These are phyloP conservation scores for Phataginus tetradactyla DNA, from an alignment of 2,797 vertebrate genomes.

Conservation along the genomic window DNA sequence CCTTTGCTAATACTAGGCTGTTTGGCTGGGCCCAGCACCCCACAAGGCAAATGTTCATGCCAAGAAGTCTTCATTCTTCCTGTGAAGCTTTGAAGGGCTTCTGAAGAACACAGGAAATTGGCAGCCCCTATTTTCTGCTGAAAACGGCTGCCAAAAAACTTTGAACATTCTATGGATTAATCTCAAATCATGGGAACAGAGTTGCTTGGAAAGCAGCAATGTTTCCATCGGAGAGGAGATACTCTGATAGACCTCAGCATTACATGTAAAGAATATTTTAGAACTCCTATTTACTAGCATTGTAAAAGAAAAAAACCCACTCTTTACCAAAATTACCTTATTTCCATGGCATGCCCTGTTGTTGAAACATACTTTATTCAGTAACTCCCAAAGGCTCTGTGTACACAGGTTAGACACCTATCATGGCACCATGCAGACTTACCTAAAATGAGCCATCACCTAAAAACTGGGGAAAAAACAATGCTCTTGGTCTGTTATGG, in stretches of 20 bases:
- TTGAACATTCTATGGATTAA: constrained; percentile 3
- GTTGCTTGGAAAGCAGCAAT: neutral
- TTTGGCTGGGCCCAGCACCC: neutral
- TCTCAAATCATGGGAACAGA: neutral
- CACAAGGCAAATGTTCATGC: neutral
- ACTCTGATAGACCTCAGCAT: neutral
- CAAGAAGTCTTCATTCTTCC: constrained; percentile 66
- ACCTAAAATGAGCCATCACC: neutral
- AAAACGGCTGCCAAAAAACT: neutral
- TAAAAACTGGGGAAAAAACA: neutral
- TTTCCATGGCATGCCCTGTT: neutral
- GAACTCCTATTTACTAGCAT: neutral
- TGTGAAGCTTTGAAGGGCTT: neutral
- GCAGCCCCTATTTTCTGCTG: neutral
- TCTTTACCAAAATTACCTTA: neutral
- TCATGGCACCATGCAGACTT: neutral
- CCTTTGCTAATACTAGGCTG: neutral
- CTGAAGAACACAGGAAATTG: constrained; percentile 48
- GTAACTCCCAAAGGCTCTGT: neutral
- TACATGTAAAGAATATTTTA: neutral
- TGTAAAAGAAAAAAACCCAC: neutral
- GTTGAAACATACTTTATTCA: neutral
- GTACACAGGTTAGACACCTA: neutral
- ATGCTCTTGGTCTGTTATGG: neutral
- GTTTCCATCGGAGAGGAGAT: neutral